Evolutionary conservation across 35 echinoderm and acorn worm genomes (phyloP), one percentile per base, ranked within the genome.

Genomic region (Apostichopus parvimensis): DNA sequence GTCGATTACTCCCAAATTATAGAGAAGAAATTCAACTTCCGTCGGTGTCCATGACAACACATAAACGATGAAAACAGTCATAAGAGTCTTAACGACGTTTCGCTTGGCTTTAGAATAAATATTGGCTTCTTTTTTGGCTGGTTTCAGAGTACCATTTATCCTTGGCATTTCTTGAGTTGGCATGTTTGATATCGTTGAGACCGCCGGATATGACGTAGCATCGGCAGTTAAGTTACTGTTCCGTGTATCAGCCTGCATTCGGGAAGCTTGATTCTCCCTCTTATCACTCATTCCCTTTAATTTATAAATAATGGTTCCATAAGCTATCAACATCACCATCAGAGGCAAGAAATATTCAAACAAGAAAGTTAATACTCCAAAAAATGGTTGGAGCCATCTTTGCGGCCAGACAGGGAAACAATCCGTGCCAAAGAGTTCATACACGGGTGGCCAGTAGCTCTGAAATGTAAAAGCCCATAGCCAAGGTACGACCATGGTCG

Each of bases 31-130:
- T 13, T 61, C 57, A 20, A 94, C 52, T 21, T 88, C 92, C 21
- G 86, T 88, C 6, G 86, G 92, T 22, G 56, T 78, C 92, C 92
- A 94, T 17, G 85, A 89, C 6, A 94, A 22, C 6, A 79, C 77
- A 20, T 90, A 94, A 25, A 90, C 87, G 13, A 90, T 23, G 53
- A 89, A 88, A 17, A 94, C 87, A 45, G 87, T 66, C 60, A 90
- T 15, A 34, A 94, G 77, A 4, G 92, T 94, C 58, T 94, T 94
- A 24, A 89, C 79, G 76, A 94, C 86, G 45, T 94, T 94, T 68
- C 56, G 62, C 85, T 89, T 94, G 24, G 92, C 86, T 89, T 89
- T 94, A 55, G 91, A 92, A 58, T 84, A 82, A 25, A 92, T 86
- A 54, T 91, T 91, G 18, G 8, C 53, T 22, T 79, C 72, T 79